Percentiles rank a stretch among this genome's conserved stretches.
These are phyloP conservation scores for Helleia helle DNA, from an alignment of 2,888 invertebrate species.

Conservation along the genomic window DNA sequence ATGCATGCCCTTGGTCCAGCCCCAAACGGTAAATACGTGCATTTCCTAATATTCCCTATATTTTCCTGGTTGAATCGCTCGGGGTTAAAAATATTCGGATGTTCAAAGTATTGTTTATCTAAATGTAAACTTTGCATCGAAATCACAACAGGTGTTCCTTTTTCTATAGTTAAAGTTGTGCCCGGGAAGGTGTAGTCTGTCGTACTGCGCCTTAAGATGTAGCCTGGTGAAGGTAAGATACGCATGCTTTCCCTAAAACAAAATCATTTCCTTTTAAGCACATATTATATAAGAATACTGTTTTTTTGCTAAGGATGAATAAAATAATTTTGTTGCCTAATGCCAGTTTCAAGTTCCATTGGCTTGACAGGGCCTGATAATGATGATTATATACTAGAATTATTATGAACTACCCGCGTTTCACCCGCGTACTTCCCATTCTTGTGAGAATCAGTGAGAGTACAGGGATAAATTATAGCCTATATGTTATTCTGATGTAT, in stretches of 20 bases:
- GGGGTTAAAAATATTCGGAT: not conserved
- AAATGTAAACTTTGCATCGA: not conserved
- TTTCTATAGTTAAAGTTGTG: not conserved
- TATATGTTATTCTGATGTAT: no score
- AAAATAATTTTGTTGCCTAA: no score
- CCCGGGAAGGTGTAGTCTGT: not conserved
- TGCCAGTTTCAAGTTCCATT: no score
- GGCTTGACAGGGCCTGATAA: no score
- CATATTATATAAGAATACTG: no score
- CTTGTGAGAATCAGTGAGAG: no score
- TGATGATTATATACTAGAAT: no score
- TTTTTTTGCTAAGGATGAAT: no score
- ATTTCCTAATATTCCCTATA: not conserved
- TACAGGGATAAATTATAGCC: no score
- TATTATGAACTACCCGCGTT: no score
- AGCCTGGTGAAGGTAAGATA: not conserved
- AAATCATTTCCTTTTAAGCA: no score
- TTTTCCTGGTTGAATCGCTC: not conserved
- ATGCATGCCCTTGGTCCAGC: not conserved
- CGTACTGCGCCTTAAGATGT: not conserved
- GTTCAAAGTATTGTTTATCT: not conserved
- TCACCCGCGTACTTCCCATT: no score
- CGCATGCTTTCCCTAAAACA: conserved; percentile 19
- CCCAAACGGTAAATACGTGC: not conserved
- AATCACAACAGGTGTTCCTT: not conserved